These are phyloP conservation scores for Pachyuromys duprasi DNA, from an alignment of 2,797 vertebrate genomes.

Conservation along the genomic window DNA sequence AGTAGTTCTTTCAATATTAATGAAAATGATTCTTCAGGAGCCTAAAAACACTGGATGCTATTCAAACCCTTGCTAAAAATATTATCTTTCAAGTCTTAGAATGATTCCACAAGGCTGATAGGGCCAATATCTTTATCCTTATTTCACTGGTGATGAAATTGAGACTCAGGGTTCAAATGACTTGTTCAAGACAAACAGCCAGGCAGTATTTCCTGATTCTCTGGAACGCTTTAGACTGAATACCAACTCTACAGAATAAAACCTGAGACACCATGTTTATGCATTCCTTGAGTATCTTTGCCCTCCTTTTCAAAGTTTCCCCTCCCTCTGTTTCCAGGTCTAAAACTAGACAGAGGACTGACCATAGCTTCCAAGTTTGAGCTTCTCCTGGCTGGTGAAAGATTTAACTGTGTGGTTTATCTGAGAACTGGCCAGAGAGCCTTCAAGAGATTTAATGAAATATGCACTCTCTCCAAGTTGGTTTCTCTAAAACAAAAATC, in stretches of 20 bases:
- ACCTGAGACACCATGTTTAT: background rate
- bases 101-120: slow-evolving; percentile 46
- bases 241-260: slow-evolving; percentile 35
- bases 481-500: slow-evolving; percentile 66
- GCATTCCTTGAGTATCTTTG: slow-evolving; percentile 61
- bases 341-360: slow-evolving; percentile 14
- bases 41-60: background rate
- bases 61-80: slow-evolving; percentile 61
- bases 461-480: background rate
- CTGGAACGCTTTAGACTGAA: slow-evolving; percentile 18
- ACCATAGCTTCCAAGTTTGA: background rate
- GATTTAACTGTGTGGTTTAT: slow-evolving; percentile 59
- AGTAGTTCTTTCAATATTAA: slow-evolving; percentile 60
- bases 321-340: background rate
- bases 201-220: slow-evolving; percentile 34
- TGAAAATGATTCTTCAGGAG: slow-evolving; percentile 36
- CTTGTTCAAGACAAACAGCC: slow-evolving; percentile 35
- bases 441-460: slow-evolving; percentile 53
- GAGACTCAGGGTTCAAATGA: slow-evolving; percentile 33
- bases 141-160: slow-evolving; percentile 61
- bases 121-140: slow-evolving; percentile 43
- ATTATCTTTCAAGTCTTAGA: slow-evolving; percentile 61
- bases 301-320: slow-evolving; percentile 42
- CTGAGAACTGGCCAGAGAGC: slow-evolving; percentile 60
- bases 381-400: slow-evolving; percentile 58